These are phyloP conservation scores for Cinclus mexicanus DNA, from an alignment of 2,113 vertebrate species.

Conservation along the genomic window DNA sequence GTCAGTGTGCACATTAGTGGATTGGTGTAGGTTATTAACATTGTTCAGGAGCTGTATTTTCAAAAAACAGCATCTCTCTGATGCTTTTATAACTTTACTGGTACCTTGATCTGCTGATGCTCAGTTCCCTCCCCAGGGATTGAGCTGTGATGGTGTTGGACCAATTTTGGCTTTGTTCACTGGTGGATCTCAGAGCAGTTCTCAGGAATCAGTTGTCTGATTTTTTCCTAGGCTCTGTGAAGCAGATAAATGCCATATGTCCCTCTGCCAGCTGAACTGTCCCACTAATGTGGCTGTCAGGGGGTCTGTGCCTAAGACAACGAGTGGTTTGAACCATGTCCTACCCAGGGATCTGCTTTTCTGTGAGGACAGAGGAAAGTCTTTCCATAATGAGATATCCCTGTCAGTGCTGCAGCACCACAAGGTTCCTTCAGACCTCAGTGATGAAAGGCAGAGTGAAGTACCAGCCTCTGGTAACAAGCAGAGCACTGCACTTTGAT, in stretches of 20 bases:
- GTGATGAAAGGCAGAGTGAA: background rate
- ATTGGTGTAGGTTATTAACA: background rate
- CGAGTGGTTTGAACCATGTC: background rate
- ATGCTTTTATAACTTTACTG: background rate
- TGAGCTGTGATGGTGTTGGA: background rate
- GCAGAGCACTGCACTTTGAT: background rate
- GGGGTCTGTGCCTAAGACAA: background rate
- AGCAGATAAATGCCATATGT: background rate
- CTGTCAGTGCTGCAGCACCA: background rate
- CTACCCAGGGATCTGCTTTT: background rate
- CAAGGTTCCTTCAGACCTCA: background rate
- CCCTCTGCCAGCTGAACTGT: background rate
- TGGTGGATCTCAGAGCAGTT: background rate
- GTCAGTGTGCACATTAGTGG: background rate
- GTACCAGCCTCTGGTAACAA: background rate
- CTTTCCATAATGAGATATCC: background rate
- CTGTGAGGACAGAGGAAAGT: background rate
- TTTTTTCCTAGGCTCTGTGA: background rate
- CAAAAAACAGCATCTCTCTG: background rate
- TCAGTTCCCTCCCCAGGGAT: background rate
- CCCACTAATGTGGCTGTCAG: background rate
- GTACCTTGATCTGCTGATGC: background rate
- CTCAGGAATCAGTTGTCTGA: background rate
- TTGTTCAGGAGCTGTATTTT: background rate
- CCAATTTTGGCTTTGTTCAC: background rate